phyloP scores from a whole-genome alignment of 1,140 invertebrate genomes.

The Tetraneura akinire region DNA sequence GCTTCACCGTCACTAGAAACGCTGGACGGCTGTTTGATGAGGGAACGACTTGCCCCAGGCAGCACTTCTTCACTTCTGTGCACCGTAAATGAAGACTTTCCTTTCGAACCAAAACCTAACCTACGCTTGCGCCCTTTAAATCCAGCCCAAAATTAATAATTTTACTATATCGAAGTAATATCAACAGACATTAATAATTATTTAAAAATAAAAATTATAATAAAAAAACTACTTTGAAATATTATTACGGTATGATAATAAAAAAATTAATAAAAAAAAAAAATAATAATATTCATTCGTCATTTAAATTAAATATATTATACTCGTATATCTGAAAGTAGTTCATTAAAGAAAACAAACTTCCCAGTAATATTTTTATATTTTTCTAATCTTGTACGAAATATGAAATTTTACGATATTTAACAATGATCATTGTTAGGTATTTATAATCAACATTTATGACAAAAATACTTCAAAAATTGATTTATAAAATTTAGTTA shows the following conservation, averaged over 20 bases:
- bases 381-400: background rate
- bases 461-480: background rate
- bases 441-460: background rate
- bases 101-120: slow-evolving; percentile 92
- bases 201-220: slow-evolving; percentile 17
- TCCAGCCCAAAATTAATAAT: slow-evolving; percentile 50
- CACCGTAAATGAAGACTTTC: slow-evolving; percentile 91
- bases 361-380: background rate
- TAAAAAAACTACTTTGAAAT: background rate
- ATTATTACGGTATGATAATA: background rate
- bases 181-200: background rate
- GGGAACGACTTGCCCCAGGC: slow-evolving; percentile 77
- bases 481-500: background rate
- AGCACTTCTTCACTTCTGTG: slow-evolving; percentile 94
- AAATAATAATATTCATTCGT: background rate
- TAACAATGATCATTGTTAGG: background rate
- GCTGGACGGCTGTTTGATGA: slow-evolving; percentile 79
- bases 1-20: slow-evolving; percentile 90
- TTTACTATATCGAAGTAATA: slow-evolving; percentile 24
- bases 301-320: background rate
- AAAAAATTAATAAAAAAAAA: background rate
- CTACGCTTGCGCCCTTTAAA: slow-evolving; percentile 85
- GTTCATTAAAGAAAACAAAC: background rate
- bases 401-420: background rate
- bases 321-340: background rate